Percentiles rank a stretch among this genome's conserved stretches.
Evolutionary conservation across 1,140 invertebrate species (phyloP).

Genomic region (Trissolcus basalis): DNA sequence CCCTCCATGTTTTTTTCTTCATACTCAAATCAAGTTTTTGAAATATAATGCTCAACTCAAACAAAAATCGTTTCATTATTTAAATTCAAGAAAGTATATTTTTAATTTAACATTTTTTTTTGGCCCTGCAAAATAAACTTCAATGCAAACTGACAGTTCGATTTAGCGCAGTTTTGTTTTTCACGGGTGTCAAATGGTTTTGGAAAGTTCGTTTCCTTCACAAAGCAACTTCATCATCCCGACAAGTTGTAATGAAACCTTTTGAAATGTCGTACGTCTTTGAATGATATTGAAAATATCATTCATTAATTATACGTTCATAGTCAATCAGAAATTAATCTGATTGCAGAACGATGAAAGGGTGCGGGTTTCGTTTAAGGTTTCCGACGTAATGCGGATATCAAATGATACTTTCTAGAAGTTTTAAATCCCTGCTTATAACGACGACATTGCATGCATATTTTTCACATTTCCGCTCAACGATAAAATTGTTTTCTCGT

Average conservation of each 20-base stretch:
- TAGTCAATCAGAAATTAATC: too few relatives aligned
- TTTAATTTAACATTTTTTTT: too few relatives aligned
- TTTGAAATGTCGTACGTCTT: constrained; percentile 2
- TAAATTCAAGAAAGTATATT: not conserved
- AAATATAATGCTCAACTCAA: too few relatives aligned
- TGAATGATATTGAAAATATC: constrained; percentile 5
- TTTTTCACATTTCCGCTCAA: constrained; percentile 33
- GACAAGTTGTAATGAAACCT: constrained; percentile 29
- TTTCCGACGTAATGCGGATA: constrained; percentile 6
- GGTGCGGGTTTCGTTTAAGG: not conserved
- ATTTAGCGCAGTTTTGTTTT: constrained; percentile 65
- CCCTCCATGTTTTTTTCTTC: too few relatives aligned
- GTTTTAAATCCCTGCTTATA: constrained; percentile 26
- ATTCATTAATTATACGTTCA: constrained; percentile 11
- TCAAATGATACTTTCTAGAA: constrained; percentile 19
- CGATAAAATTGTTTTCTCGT: constrained; percentile 50
- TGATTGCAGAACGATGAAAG: too few relatives aligned
- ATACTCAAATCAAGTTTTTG: too few relatives aligned
- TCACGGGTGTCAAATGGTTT: constrained; percentile 62
- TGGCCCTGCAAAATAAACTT: not conserved
- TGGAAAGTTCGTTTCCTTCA: constrained; percentile 53
- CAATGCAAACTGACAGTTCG: constrained; percentile 56
- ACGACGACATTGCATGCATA: constrained; percentile 29
- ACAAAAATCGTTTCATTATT: too few relatives aligned
- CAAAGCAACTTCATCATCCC: constrained; percentile 43